Evolutionary conservation across 2,888 invertebrate genomes (phyloP), one percentile per base, ranked within the genome.

Genomic region (Hydroisotoma schaefferi): DNA sequence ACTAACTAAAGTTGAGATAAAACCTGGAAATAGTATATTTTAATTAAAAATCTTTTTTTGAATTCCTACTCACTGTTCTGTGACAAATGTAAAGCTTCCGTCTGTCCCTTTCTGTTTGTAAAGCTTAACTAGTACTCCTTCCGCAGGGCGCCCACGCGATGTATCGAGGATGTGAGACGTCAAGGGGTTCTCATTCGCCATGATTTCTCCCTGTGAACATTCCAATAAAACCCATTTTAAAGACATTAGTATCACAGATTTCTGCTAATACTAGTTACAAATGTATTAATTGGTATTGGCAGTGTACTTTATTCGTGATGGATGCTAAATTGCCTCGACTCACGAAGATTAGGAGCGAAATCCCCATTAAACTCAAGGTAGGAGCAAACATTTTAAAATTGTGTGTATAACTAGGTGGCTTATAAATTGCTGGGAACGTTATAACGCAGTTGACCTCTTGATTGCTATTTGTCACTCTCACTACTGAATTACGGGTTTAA

Each of bases 151-250:
- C 0, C 90, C 90, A 47, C 81, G 81, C 0, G 85, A 81, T 1
- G 84, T 86, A 71, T 90, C 90, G 62, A 88, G 76, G 0, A 89
- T 85, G 75, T 89, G 87, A 0, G 88, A 86, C 0, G 88, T 85
- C 69, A 90, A 80, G 2, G 86, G 81, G 43, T 65, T 62, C 5
- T 12, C 2, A 27, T 56, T 65, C 22, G 26, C 28, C 47, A 47
- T 49, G 3, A 6, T 49, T 26, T 3, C 26, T 18, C 23, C 27
- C 28, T 29, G 28, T 27, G 3, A 5, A 40, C n/a, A 40, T 20
- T 33, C 33, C 15, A 33, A 40, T 40, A 15, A 40, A 40, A 10
- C 4, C n/a, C n/a, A 10, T 20, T 8, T 40, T 10, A 40, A n/a
- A n/a, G n/a, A n/a, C n/a, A 8, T 40, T 40, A 15, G 20, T 15